Conservation (phyloP, 2,888 invertebrate species). For the Eilema griseolum region DNA sequence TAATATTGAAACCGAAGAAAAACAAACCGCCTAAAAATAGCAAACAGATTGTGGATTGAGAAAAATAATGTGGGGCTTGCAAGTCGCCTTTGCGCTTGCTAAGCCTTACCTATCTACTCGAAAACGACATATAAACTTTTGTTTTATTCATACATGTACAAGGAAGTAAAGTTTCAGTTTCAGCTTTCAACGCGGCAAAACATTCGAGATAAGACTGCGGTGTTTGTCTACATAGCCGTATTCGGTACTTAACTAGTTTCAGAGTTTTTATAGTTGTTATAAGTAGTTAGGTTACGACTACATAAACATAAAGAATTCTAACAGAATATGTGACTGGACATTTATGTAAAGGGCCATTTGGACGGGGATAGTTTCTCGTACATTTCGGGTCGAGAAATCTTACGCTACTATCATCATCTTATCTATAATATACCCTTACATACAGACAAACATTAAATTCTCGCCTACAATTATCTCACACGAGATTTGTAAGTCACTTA, state of each 20-base stretch:
- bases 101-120: conserved; percentile 8
- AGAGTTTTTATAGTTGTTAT: background rate
- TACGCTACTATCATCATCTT: too few species aligned
- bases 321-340: background rate
- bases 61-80: background rate
- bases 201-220: conserved; percentile 19
- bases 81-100: background rate
- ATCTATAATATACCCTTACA: too few species aligned
- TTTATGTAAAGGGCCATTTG: too few species aligned
- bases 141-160: conserved; percentile 16
- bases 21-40: background rate
- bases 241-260: conserved; percentile 18
- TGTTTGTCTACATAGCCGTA: conserved; percentile 14
- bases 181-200: conserved; percentile 7
- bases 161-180: conserved; percentile 14
- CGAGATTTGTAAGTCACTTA: too few species aligned
- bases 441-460: too few species aligned
- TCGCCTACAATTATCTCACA: too few species aligned
- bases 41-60: background rate
- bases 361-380: too few species aligned
- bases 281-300: background rate
- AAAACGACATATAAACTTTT: conserved; percentile 15
- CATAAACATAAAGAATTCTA: background rate
- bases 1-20: background rate
- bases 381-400: too few species aligned